phyloP scores from a whole-genome alignment of 2,888 invertebrate genomes.

The Platycheirus albimanus region DNA sequence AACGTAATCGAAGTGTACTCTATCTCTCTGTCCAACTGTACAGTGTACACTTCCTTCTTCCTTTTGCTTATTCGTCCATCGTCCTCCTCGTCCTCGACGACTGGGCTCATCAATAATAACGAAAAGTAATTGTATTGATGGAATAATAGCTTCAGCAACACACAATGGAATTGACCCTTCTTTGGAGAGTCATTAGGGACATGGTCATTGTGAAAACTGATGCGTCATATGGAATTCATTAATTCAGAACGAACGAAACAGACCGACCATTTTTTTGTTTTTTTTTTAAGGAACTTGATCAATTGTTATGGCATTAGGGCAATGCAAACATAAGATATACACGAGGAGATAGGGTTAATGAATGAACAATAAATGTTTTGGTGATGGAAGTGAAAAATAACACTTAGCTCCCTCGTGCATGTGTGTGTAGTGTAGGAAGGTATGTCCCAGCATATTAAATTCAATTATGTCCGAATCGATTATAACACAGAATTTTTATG shows the following conservation, averaged over 20 bases:
- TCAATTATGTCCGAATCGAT: conserved; percentile 5
- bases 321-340: conserved; percentile 28
- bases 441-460: not conserved
- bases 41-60: conserved; percentile 25
- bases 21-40: too few species aligned
- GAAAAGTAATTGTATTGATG: conserved; percentile 63
- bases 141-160: conserved; percentile 49
- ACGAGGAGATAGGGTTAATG: conserved; percentile 20
- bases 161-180: conserved; percentile 59
- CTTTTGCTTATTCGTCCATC: not conserved
- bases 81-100: not conserved
- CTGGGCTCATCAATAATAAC: conserved; percentile 54
- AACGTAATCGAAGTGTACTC: conserved; percentile 18
- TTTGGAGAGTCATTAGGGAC: conserved; percentile 39
- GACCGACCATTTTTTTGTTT: not conserved
- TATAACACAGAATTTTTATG: not conserved
- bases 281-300: conserved; percentile 23
- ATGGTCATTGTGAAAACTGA: conserved; percentile 19
- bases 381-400: conserved; percentile 15
- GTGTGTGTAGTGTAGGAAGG: too few species aligned
- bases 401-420: not conserved
- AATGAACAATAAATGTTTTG: not conserved
- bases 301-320: conserved; percentile 44
- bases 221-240: conserved; percentile 50
- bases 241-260: conserved; percentile 13